Base-by-base conservation (phyloP, 1,140 invertebrate species). In the Drosophila setifemur region DNA sequence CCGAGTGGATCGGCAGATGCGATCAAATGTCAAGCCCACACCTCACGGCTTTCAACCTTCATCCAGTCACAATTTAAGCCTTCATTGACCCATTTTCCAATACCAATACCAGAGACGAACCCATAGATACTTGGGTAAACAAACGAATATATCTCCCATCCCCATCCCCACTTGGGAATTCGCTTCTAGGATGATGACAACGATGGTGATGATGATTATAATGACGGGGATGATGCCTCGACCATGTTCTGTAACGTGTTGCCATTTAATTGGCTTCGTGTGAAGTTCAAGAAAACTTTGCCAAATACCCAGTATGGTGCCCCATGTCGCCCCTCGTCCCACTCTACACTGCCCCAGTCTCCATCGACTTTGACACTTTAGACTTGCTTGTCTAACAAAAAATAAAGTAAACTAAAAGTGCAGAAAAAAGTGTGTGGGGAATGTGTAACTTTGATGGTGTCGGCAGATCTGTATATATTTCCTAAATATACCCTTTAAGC, bases 21-120 rank as follows among this genome's bases (percentile, higher is more conserved):
- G 79, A 86, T 86, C 81, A 86, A 67, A 86, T 86, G 78, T 83
- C 79, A 78, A 50, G 47, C 37, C 70, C 44, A 81, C 66, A 72
- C 72, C 72, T 66, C 72, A 18, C 42, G 25, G 35, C 60, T 52
- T 50, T 66, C 45, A 55, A 48, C 67, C 68, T 71, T 49, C n/a
- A 50, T 40, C 55, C 55, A 47, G 42, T 21, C 79, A 85, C 79
- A 83, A 79, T 86, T 86, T 81, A 82, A 86, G 81, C 81, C 81
- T 87, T 86, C 82, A 87, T 87, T 86, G 81, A 86, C 81, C 81
- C 76, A 86, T 86, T 86, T 86, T 77, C 50, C 48, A 54, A 47
- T 43, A 66, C 44, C 14, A 37, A 37, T 14, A 16, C 6, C 66
- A 57, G 33, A 19, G 18, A 50, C 12, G 9, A n/a, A 18, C 33